Evolutionary conservation across 2,113 vertebrate genomes (phyloP), one percentile per base, ranked within the genome.

Genomic region (Eurystomus gularis): DNA sequence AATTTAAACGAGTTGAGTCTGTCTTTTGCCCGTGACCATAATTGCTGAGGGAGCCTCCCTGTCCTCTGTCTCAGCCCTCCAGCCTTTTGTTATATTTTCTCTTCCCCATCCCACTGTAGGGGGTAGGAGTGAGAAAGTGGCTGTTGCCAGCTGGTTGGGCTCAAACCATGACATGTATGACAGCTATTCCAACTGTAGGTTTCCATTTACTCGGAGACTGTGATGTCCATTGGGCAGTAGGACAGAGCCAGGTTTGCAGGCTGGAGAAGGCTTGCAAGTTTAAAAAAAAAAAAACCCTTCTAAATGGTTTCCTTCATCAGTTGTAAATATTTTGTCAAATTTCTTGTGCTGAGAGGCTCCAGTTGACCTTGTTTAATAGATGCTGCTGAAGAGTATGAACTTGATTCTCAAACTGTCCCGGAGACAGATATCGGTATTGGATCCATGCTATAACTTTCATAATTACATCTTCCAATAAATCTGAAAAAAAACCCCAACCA

Each of bases 401-500:
- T 83, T 82, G 16, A 4, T 95, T 93, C 54, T 96, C 88, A 95
- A 85, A 88, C 76, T 91, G 87, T 93, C 88, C 87, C 79, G 46
- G 64, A 94, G 96, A 96, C 86, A 96, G 82, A 91, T 84, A 82
- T 71, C 37, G 7, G 96, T 96, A 97, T 94, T 96, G 88, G 68
- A 95, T 97, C 91, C 65, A 58, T 96, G 75, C 82, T 95, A 55
- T 90, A 96, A 94, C 94, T 97, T 97, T 84, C 85, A 66, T 94
- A 97, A 98, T 97, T 97, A 96, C 81, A 90, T 96, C 88, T 97
- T 96, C 85, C 96, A 97, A 94, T 95, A 98, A 97, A 96, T 97
- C 94, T 26, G 28, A 82, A 88, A 92, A 44, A 78, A 87, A 87
- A 75, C 29, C 19, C 13, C 49, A 51, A 51, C 49, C 49, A 51